Conservation (phyloP, 2,888 invertebrate species). For the Arenicola marina region DNA sequence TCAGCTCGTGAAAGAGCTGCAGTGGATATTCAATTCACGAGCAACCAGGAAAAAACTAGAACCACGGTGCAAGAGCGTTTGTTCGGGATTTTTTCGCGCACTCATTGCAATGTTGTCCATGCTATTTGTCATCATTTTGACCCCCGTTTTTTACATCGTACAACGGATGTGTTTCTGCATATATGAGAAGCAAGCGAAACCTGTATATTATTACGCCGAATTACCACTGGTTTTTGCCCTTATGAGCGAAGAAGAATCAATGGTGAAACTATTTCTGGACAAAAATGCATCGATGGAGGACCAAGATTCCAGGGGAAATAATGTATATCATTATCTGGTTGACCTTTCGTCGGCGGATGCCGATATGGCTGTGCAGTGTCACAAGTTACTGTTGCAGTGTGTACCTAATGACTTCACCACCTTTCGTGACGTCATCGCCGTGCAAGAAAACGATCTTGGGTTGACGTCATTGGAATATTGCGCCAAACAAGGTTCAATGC, state of each 20-base stretch:
- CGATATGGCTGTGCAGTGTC: background rate
- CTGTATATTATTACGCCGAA: background rate
- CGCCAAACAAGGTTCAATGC: constrained; percentile 2
- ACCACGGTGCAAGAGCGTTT: no score
- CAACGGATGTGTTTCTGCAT: no score
- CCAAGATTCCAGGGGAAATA: background rate
- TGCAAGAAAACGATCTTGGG: constrained; percentile 1
- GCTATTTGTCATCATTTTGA: no score
- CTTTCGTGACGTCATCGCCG: background rate
- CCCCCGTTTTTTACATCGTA: no score
- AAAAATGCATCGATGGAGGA: background rate
- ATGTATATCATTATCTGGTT: background rate
- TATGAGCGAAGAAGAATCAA: background rate
- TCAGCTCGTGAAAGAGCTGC: background rate
- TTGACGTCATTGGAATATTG: background rate
- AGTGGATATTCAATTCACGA: constrained; percentile 3
- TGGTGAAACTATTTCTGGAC: background rate
- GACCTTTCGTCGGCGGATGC: background rate
- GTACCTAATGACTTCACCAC: background rate
- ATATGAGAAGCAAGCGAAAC: no score
- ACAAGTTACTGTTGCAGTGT: background rate
- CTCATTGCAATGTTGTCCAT: no score
- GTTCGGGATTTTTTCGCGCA: no score
- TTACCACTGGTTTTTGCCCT: background rate
- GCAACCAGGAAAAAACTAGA: no score